phyloP scores from a whole-genome alignment of 2,113 vertebrate species.

The Neoarius graeffei region DNA sequence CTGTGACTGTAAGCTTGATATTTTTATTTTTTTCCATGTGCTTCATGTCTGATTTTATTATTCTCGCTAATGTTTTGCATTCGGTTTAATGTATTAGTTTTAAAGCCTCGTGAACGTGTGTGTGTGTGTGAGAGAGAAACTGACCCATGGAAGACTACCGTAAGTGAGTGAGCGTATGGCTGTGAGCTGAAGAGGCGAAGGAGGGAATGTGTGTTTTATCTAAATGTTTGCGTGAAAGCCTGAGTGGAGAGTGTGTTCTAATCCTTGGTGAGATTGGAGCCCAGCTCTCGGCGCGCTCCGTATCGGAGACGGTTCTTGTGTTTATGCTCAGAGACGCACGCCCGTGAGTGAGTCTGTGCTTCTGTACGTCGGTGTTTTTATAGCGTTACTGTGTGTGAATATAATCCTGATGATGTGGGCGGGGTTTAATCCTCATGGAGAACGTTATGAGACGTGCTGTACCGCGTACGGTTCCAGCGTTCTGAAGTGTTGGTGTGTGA shows the following conservation, averaged over 20 bases:
- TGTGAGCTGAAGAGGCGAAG: not conserved
- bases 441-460: not conserved
- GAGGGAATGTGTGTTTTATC: not conserved
- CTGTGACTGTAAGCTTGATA: too few relatives aligned
- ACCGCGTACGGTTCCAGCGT: not conserved
- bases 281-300: not conserved
- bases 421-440: not conserved
- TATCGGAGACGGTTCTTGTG: not conserved
- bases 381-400: not conserved
- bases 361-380: not conserved
- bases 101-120: not conserved
- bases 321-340: not conserved
- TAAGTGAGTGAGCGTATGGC: not conserved
- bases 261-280: too few relatives aligned
- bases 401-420: not conserved
- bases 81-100: not conserved
- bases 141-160: too few relatives aligned
- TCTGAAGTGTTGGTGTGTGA: not conserved
- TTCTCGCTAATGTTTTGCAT: not conserved
- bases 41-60: not conserved
- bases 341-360: not conserved
- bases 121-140: too few relatives aligned
- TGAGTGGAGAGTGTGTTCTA: not conserved
- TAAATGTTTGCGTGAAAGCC: not conserved
- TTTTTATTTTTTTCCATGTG: not conserved